phyloP scores from a whole-genome alignment of 2,113 vertebrate species.

The Nycticryphes semicollaris region DNA sequence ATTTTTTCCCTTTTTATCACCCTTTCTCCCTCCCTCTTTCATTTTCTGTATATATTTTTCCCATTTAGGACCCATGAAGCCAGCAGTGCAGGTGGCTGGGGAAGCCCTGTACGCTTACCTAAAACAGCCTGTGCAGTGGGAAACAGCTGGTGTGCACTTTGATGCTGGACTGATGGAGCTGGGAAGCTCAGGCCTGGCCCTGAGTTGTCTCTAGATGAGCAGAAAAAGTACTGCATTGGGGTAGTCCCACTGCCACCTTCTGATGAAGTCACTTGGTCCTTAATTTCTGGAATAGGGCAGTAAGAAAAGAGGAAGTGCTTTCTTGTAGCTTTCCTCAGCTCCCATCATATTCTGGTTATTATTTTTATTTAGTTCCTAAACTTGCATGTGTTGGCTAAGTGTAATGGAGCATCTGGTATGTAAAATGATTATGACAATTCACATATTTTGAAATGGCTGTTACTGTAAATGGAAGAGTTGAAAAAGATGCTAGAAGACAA shows the following conservation, averaged over 20 bases:
- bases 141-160: accelerated
- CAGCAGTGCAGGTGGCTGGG: background rate
- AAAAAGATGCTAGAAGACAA: background rate
- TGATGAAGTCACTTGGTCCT: background rate
- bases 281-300: background rate
- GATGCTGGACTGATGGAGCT: background rate
- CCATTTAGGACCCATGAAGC: background rate
- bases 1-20: background rate
- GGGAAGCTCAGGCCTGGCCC: background rate
- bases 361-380: background rate
- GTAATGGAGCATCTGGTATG: background rate
- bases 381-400: background rate
- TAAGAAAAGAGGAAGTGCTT: background rate
- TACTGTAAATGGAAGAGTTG: background rate
- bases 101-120: background rate
- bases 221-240: background rate
- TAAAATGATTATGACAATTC: background rate
- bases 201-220: background rate
- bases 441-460: slow-evolving; percentile 9
- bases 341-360: background rate
- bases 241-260: background rate
- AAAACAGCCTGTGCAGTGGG: accelerated
- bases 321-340: background rate
- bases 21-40: background rate
- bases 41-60: background rate